Conservation (phyloP, 2,113 vertebrate species). For the Plecotus auritus region DNA sequence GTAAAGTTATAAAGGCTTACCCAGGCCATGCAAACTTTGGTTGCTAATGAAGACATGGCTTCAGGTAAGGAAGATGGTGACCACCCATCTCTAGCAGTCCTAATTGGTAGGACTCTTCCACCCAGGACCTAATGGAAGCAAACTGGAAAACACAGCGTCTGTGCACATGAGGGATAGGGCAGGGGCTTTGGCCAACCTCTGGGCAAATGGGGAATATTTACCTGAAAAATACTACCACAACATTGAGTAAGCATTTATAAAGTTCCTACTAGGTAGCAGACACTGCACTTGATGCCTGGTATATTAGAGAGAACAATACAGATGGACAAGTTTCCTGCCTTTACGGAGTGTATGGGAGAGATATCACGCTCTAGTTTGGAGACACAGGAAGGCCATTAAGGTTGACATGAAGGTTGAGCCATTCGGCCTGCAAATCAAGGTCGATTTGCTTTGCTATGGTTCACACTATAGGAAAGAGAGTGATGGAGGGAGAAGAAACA, state of each 20-base stretch:
- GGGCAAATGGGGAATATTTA: not conserved
- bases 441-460: not conserved
- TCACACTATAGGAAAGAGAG: not conserved
- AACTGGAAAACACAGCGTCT: not conserved
- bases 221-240: not conserved
- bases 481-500: not conserved
- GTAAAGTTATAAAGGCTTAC: not conserved
- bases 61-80: not conserved
- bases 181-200: not conserved
- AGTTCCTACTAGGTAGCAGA: not conserved
- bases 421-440: not conserved
- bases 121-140: not conserved
- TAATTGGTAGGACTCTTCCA: not conserved
- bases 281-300: not conserved
- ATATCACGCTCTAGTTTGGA: not conserved
- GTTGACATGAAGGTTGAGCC: not conserved
- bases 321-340: not conserved
- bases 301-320: not conserved
- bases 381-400: not conserved
- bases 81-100: not conserved
- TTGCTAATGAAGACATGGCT: not conserved
- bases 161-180: not conserved
- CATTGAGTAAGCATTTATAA: not conserved
- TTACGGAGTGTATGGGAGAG: not conserved
- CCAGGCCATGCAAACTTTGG: not conserved